Base-by-base conservation (phyloP, 2,888 invertebrate genomes). In the Ferrisia virgata region DNA sequence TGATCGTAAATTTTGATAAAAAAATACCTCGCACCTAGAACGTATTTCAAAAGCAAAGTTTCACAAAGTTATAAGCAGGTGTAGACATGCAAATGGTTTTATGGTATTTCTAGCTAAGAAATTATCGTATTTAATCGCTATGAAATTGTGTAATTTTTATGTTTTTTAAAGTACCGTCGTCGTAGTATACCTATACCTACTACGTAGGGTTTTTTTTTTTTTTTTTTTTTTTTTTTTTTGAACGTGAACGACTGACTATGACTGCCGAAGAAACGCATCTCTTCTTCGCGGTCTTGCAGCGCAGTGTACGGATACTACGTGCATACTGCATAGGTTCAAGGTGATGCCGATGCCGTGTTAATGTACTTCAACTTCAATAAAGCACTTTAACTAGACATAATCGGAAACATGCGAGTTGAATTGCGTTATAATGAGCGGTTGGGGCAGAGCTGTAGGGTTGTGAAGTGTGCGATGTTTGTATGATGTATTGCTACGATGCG, bases 1-100 rank as follows among this genome's bases (percentile, higher is more conserved):
- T 36, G 72, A 76, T 76, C 72, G 72, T 76, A 76, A 36, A 76
- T 76, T 76, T 76, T 22, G 72, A 76, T 76, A 76, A 76, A 76
- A 76, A 33, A 36, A 76, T 76, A 76, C 72, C 36, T 58, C 0
- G 36, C 36, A 36, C 28, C 53, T n/a, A 15, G 31, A 31, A 76
- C n/a, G n/a, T 33, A 36, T 18, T 36, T 18, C 72, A 36, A 76
- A 76, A 18, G 18, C 8, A 58, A 76, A 76, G 36, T 6, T 11
- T 36, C 31, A 15, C 25, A 9, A 11, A n/a, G n/a, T n/a, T n/a
- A n/a, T 13, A 5, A 53, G 64, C 64, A 64, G 64, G 64, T 64
- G 64, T 28, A 58, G 33, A 33, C 36, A 36, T 76, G 69, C 69
- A 28, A 76, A 76, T 76, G 72, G 36, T 76, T 76, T 64, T 64